Evolutionary conservation across 2,113 vertebrate genomes (phyloP).

Genomic region (Anarrhichthys ocellatus): DNA sequence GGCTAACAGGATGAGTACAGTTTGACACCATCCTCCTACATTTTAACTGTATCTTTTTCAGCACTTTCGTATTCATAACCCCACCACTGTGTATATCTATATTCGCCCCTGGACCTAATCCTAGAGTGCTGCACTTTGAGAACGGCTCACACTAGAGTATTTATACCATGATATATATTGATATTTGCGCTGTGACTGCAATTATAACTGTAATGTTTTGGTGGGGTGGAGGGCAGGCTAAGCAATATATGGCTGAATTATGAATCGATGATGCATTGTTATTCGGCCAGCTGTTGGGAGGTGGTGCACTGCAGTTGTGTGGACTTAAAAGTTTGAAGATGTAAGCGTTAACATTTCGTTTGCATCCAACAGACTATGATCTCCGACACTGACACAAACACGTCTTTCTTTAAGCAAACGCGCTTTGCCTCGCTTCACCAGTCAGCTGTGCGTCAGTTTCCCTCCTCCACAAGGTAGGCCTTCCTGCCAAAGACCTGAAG

Average conservation of each 20-base stretch:
- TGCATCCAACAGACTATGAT: constrained; percentile 2
- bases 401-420: constrained; percentile 28
- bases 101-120: constrained; percentile 35
- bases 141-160: constrained; percentile 48
- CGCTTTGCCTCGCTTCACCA: constrained; percentile 16
- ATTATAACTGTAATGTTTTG: constrained; percentile 51
- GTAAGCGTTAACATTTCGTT: constrained; percentile 7
- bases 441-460: constrained; percentile 35
- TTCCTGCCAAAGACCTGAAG: constrained; percentile 64
- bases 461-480: constrained; percentile 69
- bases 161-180: constrained; percentile 54
- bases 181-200: constrained; percentile 48
- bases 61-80: constrained; percentile 45
- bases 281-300: constrained; percentile 47
- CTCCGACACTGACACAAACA: not conserved
- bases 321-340: constrained; percentile 21
- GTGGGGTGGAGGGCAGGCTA: constrained; percentile 7
- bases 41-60: constrained; percentile 53
- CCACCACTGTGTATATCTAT: constrained; percentile 29
- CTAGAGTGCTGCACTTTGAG: constrained; percentile 47
- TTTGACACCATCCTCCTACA: constrained; percentile 56
- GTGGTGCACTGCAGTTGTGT: constrained; percentile 36
- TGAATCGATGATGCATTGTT: constrained; percentile 48
- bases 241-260: constrained; percentile 38
- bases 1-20: constrained; percentile 66